Conservation (phyloP, 2,797 vertebrate species). For the Vireo griseus region DNA sequence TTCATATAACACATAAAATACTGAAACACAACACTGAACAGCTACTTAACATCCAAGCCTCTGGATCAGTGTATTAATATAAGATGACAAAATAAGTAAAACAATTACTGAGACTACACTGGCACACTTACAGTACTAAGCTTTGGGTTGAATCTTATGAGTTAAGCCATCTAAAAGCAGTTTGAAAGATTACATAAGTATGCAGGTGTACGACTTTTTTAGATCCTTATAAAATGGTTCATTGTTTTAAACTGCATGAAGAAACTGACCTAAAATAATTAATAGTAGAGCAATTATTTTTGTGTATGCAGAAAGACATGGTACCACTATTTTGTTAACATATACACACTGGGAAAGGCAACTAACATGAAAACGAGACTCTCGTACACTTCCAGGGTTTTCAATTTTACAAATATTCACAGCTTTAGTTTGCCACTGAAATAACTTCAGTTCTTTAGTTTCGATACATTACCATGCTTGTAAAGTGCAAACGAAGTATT, state of each 20-base stretch:
- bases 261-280: not conserved
- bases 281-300: not conserved
- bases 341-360: not conserved
- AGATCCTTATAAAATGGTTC: not conserved
- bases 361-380: not conserved
- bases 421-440: not conserved
- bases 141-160: not conserved
- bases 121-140: not conserved
- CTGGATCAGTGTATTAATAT: not conserved
- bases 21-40: not conserved
- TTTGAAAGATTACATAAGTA: not conserved
- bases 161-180: not conserved
- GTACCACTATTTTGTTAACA: not conserved
- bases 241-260: not conserved
- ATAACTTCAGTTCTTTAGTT: not conserved
- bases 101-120: not conserved
- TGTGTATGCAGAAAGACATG: not conserved
- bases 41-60: not conserved
- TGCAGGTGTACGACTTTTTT: accelerated
- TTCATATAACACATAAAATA: not conserved
- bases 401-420: not conserved
- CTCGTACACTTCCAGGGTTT: not conserved
- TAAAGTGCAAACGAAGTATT: not conserved
- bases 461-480: not conserved
- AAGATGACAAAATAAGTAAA: not conserved